Percentiles rank a stretch among this genome's conserved stretches.
Conservation (phyloP, 2,113 vertebrate species). For the Phyllostomus discolor region DNA sequence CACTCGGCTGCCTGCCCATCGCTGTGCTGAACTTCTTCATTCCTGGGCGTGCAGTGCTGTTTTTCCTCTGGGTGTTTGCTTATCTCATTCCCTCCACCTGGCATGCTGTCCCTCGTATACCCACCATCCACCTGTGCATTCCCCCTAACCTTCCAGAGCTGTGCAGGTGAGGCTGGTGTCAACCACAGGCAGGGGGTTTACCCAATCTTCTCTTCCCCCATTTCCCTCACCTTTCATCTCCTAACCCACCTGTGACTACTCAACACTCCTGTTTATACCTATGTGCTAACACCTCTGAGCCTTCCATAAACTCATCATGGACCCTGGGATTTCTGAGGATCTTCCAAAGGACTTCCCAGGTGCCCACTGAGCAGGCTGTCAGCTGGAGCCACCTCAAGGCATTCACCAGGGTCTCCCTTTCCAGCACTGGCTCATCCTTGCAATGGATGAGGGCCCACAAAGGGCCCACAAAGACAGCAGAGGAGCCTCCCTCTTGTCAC, state of each 20-base stretch:
- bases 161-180: not conserved
- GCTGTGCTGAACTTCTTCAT: not conserved
- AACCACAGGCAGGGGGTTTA: not conserved
- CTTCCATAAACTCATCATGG: not conserved
- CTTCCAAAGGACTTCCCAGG: not conserved
- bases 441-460: not conserved
- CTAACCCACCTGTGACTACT: not conserved
- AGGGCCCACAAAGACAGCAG: not conserved
- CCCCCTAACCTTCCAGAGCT: not conserved
- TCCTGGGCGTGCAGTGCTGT: too few relatives aligned
- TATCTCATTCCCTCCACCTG: not conserved
- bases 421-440: not conserved
- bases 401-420: not conserved
- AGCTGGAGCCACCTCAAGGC: not conserved
- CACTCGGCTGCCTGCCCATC: accelerated
- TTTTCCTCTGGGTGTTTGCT: not conserved
- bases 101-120: not conserved
- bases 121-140: not conserved
- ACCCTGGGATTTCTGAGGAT: not conserved
- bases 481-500: accelerated
- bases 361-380: not conserved
- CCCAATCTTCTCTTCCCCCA: not conserved
- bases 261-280: not conserved
- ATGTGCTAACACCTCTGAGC: not conserved
- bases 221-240: not conserved